A percentile compares a stretch with the other conserved stretches of the same genome.
Evolutionary conservation across 92 coral and sea anemone species (phyloP).

Genomic region (Palythoa grandis): DNA sequence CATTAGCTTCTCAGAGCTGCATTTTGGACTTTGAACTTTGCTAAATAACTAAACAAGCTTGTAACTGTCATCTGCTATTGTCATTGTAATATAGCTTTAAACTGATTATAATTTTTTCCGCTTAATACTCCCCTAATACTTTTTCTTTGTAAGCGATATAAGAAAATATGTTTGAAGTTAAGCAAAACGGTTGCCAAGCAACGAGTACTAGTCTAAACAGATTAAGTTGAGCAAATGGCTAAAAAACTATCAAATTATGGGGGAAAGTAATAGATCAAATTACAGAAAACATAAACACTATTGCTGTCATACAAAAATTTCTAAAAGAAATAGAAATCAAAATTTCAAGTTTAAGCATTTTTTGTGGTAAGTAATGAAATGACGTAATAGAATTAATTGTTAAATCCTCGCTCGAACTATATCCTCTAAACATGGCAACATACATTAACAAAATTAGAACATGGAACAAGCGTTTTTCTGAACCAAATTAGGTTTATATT

Average conservation of each 20-base stretch:
- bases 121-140: neutral
- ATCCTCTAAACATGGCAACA: too few species aligned
- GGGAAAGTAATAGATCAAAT: neutral
- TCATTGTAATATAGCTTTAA: neutral
- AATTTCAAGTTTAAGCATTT: too few species aligned
- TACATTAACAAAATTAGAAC: too few species aligned
- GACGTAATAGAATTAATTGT: too few species aligned
- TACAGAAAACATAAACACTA: neutral
- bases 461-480: too few species aligned
- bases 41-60: neutral
- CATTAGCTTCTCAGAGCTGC: neutral
- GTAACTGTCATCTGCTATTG: neutral
- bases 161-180: neutral
- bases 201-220: neutral
- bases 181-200: conserved; percentile 19
- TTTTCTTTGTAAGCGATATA: neutral
- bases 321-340: too few species aligned
- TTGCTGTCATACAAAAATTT: too few species aligned
- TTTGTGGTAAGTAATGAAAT: too few species aligned
- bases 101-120: neutral
- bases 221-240: neutral
- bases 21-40: neutral
- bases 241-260: neutral
- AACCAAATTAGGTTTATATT: too few species aligned
- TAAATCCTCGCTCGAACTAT: too few species aligned